A percentile compares a stretch with the other conserved stretches of the same genome.
phyloP scores from a whole-genome alignment of 2,888 invertebrate species.

The Papilio protenor region DNA sequence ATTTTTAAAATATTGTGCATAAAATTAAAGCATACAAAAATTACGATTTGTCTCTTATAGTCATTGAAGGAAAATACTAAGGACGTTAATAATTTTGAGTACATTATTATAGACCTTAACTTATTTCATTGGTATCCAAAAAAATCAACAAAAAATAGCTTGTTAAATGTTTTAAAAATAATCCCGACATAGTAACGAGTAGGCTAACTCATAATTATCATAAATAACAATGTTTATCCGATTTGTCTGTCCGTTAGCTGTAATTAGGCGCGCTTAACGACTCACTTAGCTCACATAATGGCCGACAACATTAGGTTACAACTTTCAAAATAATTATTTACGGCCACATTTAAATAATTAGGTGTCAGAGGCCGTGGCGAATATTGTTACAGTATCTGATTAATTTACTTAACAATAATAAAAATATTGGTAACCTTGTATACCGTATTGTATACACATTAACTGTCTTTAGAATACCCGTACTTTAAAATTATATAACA shows the following conservation, averaged over 20 bases:
- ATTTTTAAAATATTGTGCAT: neutral
- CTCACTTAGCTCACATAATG: conserved; percentile 57
- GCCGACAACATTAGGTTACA: conserved; percentile 49
- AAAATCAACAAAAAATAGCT: neutral
- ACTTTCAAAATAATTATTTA: conserved; percentile 44
- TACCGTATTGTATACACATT: no score
- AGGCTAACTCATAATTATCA: conserved; percentile 50
- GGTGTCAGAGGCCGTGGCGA: conserved; percentile 3
- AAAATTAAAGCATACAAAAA: neutral
- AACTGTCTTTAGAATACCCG: no score
- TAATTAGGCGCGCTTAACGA: conserved; percentile 58
- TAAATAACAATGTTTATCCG: conserved; percentile 58
- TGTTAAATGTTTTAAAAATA: conserved; percentile 22
- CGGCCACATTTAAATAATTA: conserved; percentile 37
- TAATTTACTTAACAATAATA: no score
- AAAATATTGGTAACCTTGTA: no score
- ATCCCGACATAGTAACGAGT: neutral
- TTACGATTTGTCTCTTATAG: neutral
- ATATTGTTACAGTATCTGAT: conserved; percentile 7
- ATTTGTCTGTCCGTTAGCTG: conserved; percentile 57
- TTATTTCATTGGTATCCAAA: neutral
- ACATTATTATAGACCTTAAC: neutral
- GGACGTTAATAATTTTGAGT: no score
- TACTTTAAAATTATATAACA: no score
- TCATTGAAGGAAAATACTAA: neutral